These are phyloP conservation scores for Procapra przewalskii DNA, from an alignment of 2,113 vertebrate species.

Conservation along the genomic window DNA sequence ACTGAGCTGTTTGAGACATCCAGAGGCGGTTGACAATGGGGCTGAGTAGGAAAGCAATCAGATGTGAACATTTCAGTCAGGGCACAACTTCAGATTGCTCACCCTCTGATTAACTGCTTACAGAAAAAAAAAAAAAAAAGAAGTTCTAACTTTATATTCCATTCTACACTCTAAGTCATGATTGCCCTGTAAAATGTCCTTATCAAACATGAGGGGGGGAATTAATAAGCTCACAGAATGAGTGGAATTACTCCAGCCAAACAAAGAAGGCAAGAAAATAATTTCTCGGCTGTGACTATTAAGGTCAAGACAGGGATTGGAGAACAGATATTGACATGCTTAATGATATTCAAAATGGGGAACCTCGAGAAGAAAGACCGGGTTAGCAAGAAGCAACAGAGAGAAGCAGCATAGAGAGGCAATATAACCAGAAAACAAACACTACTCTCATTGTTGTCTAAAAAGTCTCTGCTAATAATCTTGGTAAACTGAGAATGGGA, in stretches of 20 bases:
- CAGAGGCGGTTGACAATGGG: background rate
- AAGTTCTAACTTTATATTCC: conserved; percentile 43
- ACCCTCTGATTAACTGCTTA: conserved; percentile 21
- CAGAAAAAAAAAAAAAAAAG: conserved; percentile 25
- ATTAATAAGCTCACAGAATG: conserved; percentile 54
- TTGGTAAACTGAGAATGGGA: conserved; percentile 53
- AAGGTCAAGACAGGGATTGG: background rate
- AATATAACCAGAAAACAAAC: conserved; percentile 13
- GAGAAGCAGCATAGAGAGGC: background rate
- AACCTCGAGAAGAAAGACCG: background rate
- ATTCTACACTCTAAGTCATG: background rate
- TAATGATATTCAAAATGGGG: background rate
- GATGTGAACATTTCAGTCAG: background rate
- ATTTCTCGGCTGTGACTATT: conserved; percentile 35
- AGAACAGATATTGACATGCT: conserved; percentile 15
- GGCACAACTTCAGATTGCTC: conserved; percentile 34
- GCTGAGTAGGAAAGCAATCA: background rate
- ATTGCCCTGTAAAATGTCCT: conserved; percentile 46
- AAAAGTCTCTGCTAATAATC: conserved; percentile 35
- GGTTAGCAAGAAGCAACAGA: background rate
- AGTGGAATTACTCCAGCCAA: background rate
- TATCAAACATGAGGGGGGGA: background rate
- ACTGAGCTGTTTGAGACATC: background rate
- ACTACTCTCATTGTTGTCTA: background rate
- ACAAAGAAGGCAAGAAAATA: conserved; percentile 37